Evolutionary conservation across 2,888 invertebrate species (phyloP).

Genomic region (Polydrusus cervinus): DNA sequence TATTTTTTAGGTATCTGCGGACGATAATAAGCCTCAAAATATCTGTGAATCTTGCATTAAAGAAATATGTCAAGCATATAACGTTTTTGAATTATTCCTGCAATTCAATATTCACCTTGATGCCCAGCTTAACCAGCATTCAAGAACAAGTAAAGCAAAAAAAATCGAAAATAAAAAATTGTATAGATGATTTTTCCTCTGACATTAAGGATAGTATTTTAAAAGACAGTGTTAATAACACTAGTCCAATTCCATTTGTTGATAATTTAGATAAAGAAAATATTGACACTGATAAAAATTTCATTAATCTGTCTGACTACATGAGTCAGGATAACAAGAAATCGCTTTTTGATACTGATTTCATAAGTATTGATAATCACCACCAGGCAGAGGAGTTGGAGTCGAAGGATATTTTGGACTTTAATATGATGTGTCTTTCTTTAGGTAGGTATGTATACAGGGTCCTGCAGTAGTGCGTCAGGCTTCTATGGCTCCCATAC

Average conservation of each 20-base stretch:
- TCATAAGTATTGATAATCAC: neutral
- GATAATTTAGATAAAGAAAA: neutral
- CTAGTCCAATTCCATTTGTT: neutral
- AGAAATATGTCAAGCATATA: neutral
- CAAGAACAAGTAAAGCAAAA: neutral
- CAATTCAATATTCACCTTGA: neutral
- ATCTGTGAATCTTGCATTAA: neutral
- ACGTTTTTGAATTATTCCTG: neutral
- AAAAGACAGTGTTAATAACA: neutral
- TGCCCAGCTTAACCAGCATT: neutral
- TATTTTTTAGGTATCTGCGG: neutral
- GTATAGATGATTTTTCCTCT: neutral
- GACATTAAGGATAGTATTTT: neutral
- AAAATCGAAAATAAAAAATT: neutral
- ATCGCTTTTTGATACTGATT: neutral
- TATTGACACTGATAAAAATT: neutral
- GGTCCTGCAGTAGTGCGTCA: too few relatives aligned
- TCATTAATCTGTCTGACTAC: neutral
- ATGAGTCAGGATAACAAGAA: neutral
- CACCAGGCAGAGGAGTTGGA: neutral
- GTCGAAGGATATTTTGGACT: neutral
- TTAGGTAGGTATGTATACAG: too few relatives aligned
- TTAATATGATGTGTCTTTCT: too few relatives aligned
- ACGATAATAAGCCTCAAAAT: neutral
- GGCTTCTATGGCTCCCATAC: too few relatives aligned